phyloP scores from a whole-genome alignment of 2,113 vertebrate species.

The Uropsilus gracilis region DNA sequence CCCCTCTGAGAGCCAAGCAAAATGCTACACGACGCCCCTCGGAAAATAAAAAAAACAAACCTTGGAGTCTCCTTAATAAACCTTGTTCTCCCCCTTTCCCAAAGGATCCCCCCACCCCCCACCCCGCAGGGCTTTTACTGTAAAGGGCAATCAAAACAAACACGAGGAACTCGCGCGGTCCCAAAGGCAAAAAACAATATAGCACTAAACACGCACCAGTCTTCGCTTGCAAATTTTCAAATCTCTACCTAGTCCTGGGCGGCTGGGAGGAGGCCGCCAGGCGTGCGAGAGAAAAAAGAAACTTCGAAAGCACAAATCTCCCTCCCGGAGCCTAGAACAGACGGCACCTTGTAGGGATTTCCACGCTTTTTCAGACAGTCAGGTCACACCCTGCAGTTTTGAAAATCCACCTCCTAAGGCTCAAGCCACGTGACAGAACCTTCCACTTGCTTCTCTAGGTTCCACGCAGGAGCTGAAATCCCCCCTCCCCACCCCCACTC shows the following conservation, averaged over 20 bases:
- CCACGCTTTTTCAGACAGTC: not conserved
- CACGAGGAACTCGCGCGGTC: constrained; percentile 7
- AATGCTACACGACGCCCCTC: constrained; percentile 15
- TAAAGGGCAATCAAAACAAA: constrained; percentile 58
- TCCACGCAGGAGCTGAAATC: constrained; percentile 12
- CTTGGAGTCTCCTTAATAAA: constrained; percentile 39
- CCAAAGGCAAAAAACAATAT: constrained; percentile 57
- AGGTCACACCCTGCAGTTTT: constrained; percentile 55
- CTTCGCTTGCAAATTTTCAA: constrained; percentile 34
- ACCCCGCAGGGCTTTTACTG: not conserved
- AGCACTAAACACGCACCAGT: not conserved
- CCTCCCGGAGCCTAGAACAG: constrained; percentile 11
- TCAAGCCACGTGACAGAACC: not conserved
- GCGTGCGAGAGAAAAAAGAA: constrained; percentile 50
- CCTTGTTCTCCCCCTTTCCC: constrained; percentile 23
- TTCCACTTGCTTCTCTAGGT: not conserved
- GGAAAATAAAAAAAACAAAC: constrained; percentile 61
- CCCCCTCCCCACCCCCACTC: not conserved
- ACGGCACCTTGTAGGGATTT: constrained; percentile 10
- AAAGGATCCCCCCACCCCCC: not conserved
- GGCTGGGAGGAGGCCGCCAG: not conserved
- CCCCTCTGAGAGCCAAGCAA: constrained; percentile 40
- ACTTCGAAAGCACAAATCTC: constrained; percentile 72
- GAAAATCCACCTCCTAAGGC: constrained; percentile 17
- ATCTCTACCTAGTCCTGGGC: constrained; percentile 40